Conservation (phyloP, 2,888 invertebrate genomes). For the Pomacea canaliculata region DNA sequence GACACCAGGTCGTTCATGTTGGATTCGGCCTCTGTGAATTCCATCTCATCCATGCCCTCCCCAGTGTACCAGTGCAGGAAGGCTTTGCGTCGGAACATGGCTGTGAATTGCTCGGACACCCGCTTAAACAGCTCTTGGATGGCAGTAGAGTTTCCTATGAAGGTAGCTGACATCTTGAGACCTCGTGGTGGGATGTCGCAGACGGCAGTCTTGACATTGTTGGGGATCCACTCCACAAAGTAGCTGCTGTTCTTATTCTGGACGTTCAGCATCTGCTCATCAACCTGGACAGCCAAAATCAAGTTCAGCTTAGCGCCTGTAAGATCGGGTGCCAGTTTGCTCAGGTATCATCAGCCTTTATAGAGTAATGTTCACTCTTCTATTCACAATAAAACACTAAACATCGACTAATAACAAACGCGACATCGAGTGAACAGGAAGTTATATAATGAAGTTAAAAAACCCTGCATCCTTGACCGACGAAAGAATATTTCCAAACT, state of each 20-base stretch:
- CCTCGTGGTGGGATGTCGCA: conserved; percentile 95
- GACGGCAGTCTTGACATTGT: conserved; percentile 80
- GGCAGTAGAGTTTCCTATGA: conserved; percentile 76
- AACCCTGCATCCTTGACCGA: no score
- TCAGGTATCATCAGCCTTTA: no score
- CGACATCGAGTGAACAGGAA: no score
- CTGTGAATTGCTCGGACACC: conserved; percentile 70
- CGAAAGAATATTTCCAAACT: no score
- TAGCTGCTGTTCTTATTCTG: conserved; percentile 62
- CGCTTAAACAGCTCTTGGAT: conserved; percentile 61
- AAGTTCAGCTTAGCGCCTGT: no score
- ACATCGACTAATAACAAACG: no score
- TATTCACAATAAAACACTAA: no score
- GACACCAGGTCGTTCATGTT: conserved; percentile 81
- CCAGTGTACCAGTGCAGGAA: conserved; percentile 96
- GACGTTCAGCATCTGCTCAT: conserved; percentile 90
- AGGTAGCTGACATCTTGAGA: conserved; percentile 80
- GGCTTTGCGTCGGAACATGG: conserved; percentile 96
- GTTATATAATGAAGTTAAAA: no score
- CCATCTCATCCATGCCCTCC: conserved; percentile 98
- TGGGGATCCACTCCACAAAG: conserved; percentile 66
- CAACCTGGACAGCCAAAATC: conserved; percentile 60
- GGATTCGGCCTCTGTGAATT: conserved; percentile 94
- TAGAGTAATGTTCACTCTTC: no score
- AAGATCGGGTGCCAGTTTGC: no score